Base-by-base conservation (phyloP, 2,888 invertebrate species). In the Lamellibrachia satsuma region DNA sequence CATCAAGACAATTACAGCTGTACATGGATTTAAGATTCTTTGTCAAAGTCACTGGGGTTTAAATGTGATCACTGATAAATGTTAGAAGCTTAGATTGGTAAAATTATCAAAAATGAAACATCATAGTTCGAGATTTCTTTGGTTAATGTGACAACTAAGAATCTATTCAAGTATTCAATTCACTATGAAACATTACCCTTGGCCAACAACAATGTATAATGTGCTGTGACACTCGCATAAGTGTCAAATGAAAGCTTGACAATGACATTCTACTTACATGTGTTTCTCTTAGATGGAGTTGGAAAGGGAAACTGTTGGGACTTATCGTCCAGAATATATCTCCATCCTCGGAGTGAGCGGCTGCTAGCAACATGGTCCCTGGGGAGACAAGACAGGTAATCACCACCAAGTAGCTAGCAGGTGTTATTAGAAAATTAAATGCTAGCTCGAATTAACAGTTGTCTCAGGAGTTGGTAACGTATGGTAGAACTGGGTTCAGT, bases 311-410 rank as follows among this genome's bases (percentile, higher is more conserved):
- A 57, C 98, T 97, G 95, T 98, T 98, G 27, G 97, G 97, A 94
- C 97, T 98, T 92, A 98, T 97, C 93, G 98, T 97, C 98, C 98
- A 98, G 39, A 98, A 96, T 11, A 98, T 97, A 96, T 98, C 98
- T 94, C 97, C 97, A 93, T 98, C 98, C 94, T 98, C 98, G 92
- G 97, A 97, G 90, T 97, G 97, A 0, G 97, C 97, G 1, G 97
- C 97, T 51, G 98, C 97, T 95, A 98, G 96, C 91, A 98, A 96
- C 92, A 98, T 96, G n/a, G 98, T 98, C 93, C 98, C 98, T 98
- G 95, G 6, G 90, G 52, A 92, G 8, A 55, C 51, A 60, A 22
- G 55, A 7, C 15, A 57, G n/a, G n/a, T 9, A n/a, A 57, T 57
- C 15, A 60, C 75, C 91, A 91, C 3, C 52, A 90, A 91, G n/a